phyloP scores from a whole-genome alignment of 2,888 invertebrate genomes.

The Penaeus monodon region DNA sequence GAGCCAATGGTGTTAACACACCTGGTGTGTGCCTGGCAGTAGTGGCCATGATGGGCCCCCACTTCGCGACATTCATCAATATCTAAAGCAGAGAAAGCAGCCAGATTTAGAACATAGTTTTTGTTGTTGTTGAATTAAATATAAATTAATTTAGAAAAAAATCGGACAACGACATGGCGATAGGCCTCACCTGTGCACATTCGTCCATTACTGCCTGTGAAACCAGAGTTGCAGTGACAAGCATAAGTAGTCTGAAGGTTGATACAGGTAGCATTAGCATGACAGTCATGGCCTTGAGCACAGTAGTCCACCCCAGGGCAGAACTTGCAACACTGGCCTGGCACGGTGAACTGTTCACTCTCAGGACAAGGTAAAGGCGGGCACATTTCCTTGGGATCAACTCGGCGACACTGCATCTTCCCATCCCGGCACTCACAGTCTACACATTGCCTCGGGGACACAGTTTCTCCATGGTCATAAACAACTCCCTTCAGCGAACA shows the following conservation, averaged over 20 bases:
- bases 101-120: background rate
- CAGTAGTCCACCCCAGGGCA: slow-evolving; percentile 79
- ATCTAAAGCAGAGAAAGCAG: slow-evolving; percentile 74
- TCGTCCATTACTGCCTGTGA: slow-evolving; percentile 86
- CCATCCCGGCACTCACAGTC: slow-evolving; percentile 88
- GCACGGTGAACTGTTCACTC: slow-evolving; percentile 83
- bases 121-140: background rate
- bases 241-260: slow-evolving; percentile 91
- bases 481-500: slow-evolving; percentile 78
- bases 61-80: slow-evolving; percentile 86
- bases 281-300: slow-evolving; percentile 82
- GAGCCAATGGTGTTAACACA: slow-evolving; percentile 87
- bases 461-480: slow-evolving; percentile 86
- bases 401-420: slow-evolving; percentile 81
- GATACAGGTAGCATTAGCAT: slow-evolving; percentile 90
- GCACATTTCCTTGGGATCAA: slow-evolving; percentile 81
- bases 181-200: slow-evolving; percentile 69
- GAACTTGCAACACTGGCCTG: slow-evolving; percentile 90
- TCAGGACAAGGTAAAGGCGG: slow-evolving; percentile 83
- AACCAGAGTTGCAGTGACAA: slow-evolving; percentile 91
- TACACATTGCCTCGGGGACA: slow-evolving; percentile 81
- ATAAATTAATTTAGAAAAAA: background rate
- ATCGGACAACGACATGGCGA: background rate
- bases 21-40: slow-evolving; percentile 85
- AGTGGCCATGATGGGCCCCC: slow-evolving; percentile 84